Base-by-base conservation (phyloP, 2,113 vertebrate genomes). In the Heterotilapia buettikoferi region DNA sequence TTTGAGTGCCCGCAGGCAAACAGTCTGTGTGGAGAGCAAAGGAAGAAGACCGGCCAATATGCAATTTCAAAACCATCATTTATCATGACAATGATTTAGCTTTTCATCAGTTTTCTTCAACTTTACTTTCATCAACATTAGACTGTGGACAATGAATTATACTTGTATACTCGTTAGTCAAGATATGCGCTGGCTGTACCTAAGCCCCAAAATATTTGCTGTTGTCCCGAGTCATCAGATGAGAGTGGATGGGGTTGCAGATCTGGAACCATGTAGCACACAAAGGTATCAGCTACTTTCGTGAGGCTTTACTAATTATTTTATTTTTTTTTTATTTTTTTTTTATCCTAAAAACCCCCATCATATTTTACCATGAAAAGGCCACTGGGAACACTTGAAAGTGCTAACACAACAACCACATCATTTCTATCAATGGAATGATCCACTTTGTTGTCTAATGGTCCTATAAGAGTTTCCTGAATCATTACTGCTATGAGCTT, bases 331-430 rank as follows among this genome's bases (percentile, higher is more conserved):
- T 11, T 31, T n/a, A n/a, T n/a, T 6, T 38, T 36, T 54, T 33
- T 33, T 3, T 26, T 29, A 76, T 76, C 40, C 14, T 76, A 29
- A 76, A 76, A 43, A n/a, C 0, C 0, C 6, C n/a, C 13, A 10
- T 45, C 8, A 73, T 9, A 26, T 76, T 29, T 47, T 19, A 29
- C 66, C 21, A 71, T 43, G 38, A 45, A 71, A 73, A 47, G 24
- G 68, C 68, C 24, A 76, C 21, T 26, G 14, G 14, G 24, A 47
- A 11, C 40, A 2, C 68, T 47, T 76, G 68, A 47, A 45, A 76
- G 68, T 26, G 6, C 68, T 47, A 47, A 47, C 14, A 76, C 71
- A 73, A 73, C 68, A 73, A 73, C 68, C 40, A 73, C 43, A 31
- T 47, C 6, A 45, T 45, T 73, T 45, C 71, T 47, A 19, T 19